phyloP scores from a whole-genome alignment of 2,888 invertebrate genomes.

The Clepsis dumicolana region DNA sequence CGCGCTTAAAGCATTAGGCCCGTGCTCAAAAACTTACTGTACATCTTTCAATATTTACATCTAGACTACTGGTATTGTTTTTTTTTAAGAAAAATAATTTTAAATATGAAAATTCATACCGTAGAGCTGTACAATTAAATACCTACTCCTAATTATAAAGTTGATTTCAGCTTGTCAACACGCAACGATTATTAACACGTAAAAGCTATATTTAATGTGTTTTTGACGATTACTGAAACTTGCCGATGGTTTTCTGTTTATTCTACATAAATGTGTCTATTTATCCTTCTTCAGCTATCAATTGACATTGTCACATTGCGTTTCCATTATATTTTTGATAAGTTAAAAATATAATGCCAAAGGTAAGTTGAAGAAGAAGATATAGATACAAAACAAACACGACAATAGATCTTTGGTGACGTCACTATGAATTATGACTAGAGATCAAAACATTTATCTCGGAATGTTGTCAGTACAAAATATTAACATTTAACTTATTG shows the following conservation, averaged over 20 bases:
- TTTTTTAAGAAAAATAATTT: conserved; percentile 69
- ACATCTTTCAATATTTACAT: conserved; percentile 67
- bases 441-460: conserved; percentile 46
- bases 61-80: conserved; percentile 54
- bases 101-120: conserved; percentile 58
- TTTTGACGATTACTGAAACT: conserved; percentile 45
- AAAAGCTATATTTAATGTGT: conserved; percentile 60
- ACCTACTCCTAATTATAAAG: conserved; percentile 53
- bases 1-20: conserved; percentile 38
- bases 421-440: conserved; percentile 50
- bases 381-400: not conserved
- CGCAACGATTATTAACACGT: conserved; percentile 53
- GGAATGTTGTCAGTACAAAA: conserved; percentile 31
- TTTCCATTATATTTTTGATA: not conserved
- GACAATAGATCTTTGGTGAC: conserved; percentile 32
- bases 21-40: conserved; percentile 50
- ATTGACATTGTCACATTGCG: not conserved
- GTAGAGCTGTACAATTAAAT: conserved; percentile 64
- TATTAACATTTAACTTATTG: conserved; percentile 39
- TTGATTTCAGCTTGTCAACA: conserved; percentile 49
- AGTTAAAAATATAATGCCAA: not conserved
- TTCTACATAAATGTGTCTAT: not conserved
- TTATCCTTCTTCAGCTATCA: not conserved
- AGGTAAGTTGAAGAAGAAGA: not conserved
- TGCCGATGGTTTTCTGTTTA: not conserved